Conservation (phyloP, 1,140 invertebrate species). For the Bombus waltoni region DNA sequence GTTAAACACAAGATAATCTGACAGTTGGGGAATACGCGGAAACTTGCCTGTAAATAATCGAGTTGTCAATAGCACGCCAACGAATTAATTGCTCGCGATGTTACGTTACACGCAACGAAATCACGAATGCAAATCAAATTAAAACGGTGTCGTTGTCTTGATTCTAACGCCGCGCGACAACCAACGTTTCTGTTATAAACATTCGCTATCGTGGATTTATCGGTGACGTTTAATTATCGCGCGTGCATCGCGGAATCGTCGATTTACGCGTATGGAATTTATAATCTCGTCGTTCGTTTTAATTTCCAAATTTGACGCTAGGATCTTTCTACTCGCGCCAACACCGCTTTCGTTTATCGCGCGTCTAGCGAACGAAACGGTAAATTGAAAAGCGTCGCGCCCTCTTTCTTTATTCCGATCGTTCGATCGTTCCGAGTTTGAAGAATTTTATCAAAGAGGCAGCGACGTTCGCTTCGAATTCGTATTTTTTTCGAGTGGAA, state of each 20-base stretch:
- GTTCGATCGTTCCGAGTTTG: no score
- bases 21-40: slow-evolving; percentile 2
- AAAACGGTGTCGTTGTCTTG: neutral
- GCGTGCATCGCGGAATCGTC: neutral
- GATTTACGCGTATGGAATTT: neutral
- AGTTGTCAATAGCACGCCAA: slow-evolving; percentile 31
- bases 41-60: slow-evolving; percentile 44
- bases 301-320: no score
- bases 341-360: no score
- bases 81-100: slow-evolving; percentile 27
- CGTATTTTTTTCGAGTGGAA: neutral
- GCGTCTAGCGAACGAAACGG: no score
- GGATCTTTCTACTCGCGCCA: no score
- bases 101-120: slow-evolving; percentile 13
- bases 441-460: no score
- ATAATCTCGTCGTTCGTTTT: neutral
- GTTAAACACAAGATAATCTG: slow-evolving; percentile 46
- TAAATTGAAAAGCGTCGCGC: no score
- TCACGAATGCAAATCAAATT: slow-evolving; percentile 25
- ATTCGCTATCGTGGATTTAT: neutral
- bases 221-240: slow-evolving; percentile 5
- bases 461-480: no score
- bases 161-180: neutral
- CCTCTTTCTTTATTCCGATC: no score
- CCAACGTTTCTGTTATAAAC: neutral